Base-by-base conservation (phyloP, 2,113 vertebrate genomes). In the Campylomormyrus numenius region DNA sequence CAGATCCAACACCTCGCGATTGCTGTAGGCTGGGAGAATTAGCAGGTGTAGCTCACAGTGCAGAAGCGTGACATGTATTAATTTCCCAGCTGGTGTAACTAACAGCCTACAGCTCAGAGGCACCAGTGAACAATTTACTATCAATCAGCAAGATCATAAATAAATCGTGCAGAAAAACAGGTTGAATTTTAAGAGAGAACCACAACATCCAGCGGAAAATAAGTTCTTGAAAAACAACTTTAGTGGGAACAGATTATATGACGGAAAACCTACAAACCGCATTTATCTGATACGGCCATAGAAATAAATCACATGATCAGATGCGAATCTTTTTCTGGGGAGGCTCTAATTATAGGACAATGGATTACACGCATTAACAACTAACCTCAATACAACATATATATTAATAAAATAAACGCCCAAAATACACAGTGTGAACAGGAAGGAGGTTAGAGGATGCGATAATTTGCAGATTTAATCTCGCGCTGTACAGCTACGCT, bases 41-140 rank as follows among this genome's bases (percentile, higher is more conserved):
- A 92, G 87, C 92, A 92, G 93, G 93, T 93, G 92, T 90, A 93
- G 93, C 92, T 93, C 92, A 93, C 91, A 90, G 92, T 74, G 91
- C 92, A 92, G 91, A 89, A 89, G 92, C 91, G 92, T 91, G 93
- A 91, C 88, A 90, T 74, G 85, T 91, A 93, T 93, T 94, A 87
- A 92, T 93, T 92, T 92, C 90, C 91, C 90, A 90, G 88, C 88
- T 92, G 84, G 88, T 89, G 83, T 87, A 93, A 92, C 88, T 80
- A 89, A 58, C 80, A 89, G 90, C 91, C 85, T 88, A 87, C 50
- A 92, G 85, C 90, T 87, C 89, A 74, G 87, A 90, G 48, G 90
- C 87, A 89, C 87, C 66, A 80, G 70, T 90, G 89, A 56, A 88
- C 90, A 83, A 90, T 86, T 90, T 90, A 83, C 90, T 48, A 91